Evolutionary conservation across 2,797 vertebrate species (phyloP).

Genomic region (Esox lucius): DNA sequence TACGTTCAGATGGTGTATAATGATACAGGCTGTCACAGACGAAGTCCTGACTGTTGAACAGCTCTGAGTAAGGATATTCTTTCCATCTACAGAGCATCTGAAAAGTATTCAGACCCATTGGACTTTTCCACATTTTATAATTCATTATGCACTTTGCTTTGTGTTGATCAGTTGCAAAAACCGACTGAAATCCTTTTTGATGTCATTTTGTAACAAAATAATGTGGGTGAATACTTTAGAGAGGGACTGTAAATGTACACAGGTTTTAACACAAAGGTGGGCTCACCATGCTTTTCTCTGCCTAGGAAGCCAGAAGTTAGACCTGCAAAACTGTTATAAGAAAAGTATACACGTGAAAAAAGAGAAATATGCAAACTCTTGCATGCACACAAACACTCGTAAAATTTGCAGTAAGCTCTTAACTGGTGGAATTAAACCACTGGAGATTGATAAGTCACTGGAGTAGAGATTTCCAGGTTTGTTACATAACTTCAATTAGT

Average conservation of each 20-base stretch:
- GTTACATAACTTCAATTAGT: conserved; percentile 1
- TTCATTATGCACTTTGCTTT: too few species aligned
- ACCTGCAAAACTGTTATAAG: too few species aligned
- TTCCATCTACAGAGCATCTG: neutral
- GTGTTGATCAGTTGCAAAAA: too few species aligned
- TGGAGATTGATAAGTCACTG: neutral
- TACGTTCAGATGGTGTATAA: neutral
- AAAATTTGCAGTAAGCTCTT: neutral
- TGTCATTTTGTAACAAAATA: too few species aligned
- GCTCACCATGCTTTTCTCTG: neutral
- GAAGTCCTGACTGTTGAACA: neutral
- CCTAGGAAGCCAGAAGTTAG: neutral
- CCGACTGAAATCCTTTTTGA: too few species aligned
- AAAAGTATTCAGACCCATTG: too few species aligned
- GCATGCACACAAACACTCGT: neutral
- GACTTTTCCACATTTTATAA: too few species aligned
- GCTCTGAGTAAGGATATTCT: neutral
- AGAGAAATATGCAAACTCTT: too few species aligned
- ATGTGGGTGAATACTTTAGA: too few species aligned
- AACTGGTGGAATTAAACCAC: neutral
- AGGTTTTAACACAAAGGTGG: neutral
- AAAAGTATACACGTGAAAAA: too few species aligned
- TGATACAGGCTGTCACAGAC: neutral
- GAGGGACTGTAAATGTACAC: too few species aligned
- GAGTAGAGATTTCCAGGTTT: neutral